Conservation (phyloP, 2,888 invertebrate genomes). For the Eupeodes latifasciatus region DNA sequence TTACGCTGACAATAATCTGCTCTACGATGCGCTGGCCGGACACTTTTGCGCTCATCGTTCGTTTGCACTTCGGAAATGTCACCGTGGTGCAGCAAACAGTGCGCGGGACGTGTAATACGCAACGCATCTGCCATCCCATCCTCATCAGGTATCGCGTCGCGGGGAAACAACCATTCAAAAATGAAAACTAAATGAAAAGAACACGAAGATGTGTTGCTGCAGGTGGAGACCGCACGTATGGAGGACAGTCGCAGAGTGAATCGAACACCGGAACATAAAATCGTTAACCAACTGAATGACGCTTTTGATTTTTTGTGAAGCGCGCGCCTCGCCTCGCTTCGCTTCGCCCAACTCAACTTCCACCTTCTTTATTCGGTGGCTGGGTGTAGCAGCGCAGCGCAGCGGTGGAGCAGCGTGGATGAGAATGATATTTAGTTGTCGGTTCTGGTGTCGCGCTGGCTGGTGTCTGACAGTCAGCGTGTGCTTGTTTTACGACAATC, state of each 20-base stretch:
- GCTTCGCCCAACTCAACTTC: neutral
- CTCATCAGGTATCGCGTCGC: slow-evolving; percentile 2
- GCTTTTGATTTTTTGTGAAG: slow-evolving; percentile 1
- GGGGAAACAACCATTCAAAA: slow-evolving; percentile 40
- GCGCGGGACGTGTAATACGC: slow-evolving; percentile 39
- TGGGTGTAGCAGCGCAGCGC: neutral
- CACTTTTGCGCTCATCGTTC: slow-evolving; percentile 65
- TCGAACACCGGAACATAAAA: slow-evolving; percentile 68
- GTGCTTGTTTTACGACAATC: slow-evolving; percentile 75
- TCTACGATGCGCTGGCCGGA: slow-evolving; percentile 65
- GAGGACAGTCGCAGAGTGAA: slow-evolving; percentile 32
- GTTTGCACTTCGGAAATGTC: slow-evolving; percentile 63
- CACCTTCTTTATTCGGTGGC: neutral
- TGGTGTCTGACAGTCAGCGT: slow-evolving; percentile 54
- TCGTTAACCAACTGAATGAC: slow-evolving; percentile 64
- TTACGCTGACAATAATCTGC: slow-evolving; percentile 75
- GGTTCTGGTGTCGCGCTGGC: slow-evolving; percentile 57
- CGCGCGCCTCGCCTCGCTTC: neutral
- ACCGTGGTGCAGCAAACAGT: neutral
- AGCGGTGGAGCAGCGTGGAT: neutral
- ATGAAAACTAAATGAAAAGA: slow-evolving; percentile 55
- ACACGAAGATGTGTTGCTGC: neutral
- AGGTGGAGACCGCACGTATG: slow-evolving; percentile 11
- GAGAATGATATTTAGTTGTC: slow-evolving; percentile 55
- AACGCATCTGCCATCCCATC: slow-evolving; percentile 52